phyloP scores from a whole-genome alignment of 2,797 vertebrate genomes.

The Perodicticus potto region DNA sequence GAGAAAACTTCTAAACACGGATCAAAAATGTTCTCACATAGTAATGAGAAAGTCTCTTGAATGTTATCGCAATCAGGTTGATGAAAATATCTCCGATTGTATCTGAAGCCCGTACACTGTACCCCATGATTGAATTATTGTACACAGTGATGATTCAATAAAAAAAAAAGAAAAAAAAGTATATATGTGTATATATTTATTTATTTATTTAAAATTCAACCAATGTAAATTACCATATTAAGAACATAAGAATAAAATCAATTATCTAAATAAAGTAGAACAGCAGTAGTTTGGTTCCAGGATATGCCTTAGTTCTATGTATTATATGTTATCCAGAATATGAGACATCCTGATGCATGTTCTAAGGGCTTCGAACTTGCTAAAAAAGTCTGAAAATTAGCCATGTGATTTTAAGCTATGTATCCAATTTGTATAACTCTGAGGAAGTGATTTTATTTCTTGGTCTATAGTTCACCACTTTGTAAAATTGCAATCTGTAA shows the following conservation, averaged over 20 bases:
- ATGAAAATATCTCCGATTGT: too few species aligned
- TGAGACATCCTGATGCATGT: neutral
- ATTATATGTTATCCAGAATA: neutral
- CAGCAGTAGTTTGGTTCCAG: neutral
- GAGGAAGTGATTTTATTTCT: neutral
- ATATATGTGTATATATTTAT: neutral
- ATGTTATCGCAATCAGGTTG: too few species aligned
- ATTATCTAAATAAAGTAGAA: neutral
- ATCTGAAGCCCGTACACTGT: too few species aligned
- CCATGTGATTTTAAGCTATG: neutral
- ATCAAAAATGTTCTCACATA: too few species aligned
- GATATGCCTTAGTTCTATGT: neutral
- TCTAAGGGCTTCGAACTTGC: neutral
- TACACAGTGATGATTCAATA: too few species aligned
- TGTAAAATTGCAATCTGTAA: neutral
- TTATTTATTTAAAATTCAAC: constrained; percentile 55
- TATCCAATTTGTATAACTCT: neutral
- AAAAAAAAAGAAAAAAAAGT: too few species aligned
- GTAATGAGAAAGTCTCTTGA: too few species aligned
- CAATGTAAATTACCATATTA: neutral
- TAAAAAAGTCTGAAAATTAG: neutral
- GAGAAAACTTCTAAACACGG: too few species aligned
- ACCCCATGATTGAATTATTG: too few species aligned
- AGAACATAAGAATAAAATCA: neutral
- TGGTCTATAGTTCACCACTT: neutral